Evolutionary conservation across 2,888 invertebrate genomes (phyloP).

Genomic region (Harpalus rufipes): DNA sequence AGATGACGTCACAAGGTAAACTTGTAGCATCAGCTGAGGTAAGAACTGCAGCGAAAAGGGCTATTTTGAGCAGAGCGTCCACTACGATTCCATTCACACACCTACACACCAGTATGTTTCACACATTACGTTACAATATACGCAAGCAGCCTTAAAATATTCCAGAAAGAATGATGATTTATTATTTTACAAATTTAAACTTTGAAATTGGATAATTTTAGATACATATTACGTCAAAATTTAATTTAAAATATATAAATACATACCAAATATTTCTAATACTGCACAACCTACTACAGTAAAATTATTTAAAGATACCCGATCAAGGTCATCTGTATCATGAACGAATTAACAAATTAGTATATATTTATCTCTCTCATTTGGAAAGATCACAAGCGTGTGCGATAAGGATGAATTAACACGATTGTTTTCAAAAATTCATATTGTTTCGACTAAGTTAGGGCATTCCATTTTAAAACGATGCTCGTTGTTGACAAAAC

Average conservation of each 20-base stretch:
- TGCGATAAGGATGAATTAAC: too few relatives aligned
- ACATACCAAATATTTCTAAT: not conserved
- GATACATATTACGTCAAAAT: not conserved
- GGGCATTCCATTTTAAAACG: too few relatives aligned
- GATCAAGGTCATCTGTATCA: too few relatives aligned
- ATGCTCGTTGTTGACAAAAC: too few relatives aligned
- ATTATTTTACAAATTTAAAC: not conserved
- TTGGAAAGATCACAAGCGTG: too few relatives aligned
- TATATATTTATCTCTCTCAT: too few relatives aligned
- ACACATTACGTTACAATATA: conserved; percentile 41
- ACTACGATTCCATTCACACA: conserved; percentile 58
- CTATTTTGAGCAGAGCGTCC: conserved; percentile 55
- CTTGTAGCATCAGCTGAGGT: conserved; percentile 71
- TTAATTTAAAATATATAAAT: not conserved
- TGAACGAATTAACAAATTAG: too few relatives aligned
- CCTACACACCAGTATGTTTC: conserved; percentile 56
- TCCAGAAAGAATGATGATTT: not conserved
- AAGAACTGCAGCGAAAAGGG: conserved; percentile 58
- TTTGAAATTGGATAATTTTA: not conserved
- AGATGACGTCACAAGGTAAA: conserved; percentile 72
- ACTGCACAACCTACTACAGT: too few relatives aligned
- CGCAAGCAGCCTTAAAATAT: conserved; percentile 6
- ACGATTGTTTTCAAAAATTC: too few relatives aligned
- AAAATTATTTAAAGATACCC: too few relatives aligned
- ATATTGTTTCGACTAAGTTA: too few relatives aligned